Evolutionary conservation across 2,888 invertebrate species (phyloP).

Genomic region (Nematopogon swammerdamellus): DNA sequence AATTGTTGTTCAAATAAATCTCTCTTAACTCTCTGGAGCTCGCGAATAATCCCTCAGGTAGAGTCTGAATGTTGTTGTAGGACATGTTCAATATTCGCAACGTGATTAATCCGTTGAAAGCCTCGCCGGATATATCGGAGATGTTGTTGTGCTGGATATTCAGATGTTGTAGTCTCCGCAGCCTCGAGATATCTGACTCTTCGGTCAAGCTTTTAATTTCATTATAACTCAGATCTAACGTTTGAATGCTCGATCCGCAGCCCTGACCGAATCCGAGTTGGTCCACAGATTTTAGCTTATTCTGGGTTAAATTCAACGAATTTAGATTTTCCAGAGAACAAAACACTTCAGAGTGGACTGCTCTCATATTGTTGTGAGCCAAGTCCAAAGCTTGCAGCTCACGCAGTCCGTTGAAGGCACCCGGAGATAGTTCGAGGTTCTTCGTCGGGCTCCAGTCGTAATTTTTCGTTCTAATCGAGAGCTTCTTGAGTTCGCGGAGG

Average conservation of each 20-base stretch:
- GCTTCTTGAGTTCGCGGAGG: conserved; percentile 71
- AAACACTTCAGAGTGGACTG: conserved; percentile 74
- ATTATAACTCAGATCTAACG: conserved; percentile 79
- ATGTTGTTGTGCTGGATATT: conserved; percentile 82
- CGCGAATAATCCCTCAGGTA: conserved; percentile 80
- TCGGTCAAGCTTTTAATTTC: conserved; percentile 71
- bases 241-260: conserved; percentile 68
- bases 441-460: conserved; percentile 70
- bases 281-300: conserved; percentile 76
- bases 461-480: conserved; percentile 77
- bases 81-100: conserved; percentile 82
- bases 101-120: conserved; percentile 74
- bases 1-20: conserved; percentile 83
- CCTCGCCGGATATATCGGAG: conserved; percentile 70
- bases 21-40: conserved; percentile 79
- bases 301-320: conserved; percentile 79
- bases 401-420: conserved; percentile 71
- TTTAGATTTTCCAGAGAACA: conserved; percentile 79
- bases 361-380: conserved; percentile 75
- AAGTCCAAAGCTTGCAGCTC: conserved; percentile 77
- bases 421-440: conserved; percentile 67
- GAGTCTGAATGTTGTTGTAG: conserved; percentile 75
- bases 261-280: conserved; percentile 66
- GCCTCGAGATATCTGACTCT: conserved; percentile 70
- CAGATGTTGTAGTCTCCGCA: conserved; percentile 76